Percentiles rank a stretch among this genome's conserved stretches.
Evolutionary conservation across 1,140 invertebrate genomes (phyloP).

Genomic region (Aphis craccivora): DNA sequence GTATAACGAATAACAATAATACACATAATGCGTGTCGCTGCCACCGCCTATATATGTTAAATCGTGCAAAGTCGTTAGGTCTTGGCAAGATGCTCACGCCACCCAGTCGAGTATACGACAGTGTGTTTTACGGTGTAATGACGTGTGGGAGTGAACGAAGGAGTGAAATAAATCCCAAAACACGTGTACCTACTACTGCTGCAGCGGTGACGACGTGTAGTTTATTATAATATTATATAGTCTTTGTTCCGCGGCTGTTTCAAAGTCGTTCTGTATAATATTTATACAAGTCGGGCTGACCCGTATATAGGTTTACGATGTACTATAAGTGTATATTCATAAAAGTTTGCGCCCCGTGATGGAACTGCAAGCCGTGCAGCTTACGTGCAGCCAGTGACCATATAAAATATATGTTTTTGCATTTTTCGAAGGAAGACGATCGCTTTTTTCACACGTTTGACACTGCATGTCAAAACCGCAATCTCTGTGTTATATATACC

Average conservation of each 20-base stretch:
- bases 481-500: neutral
- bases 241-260: neutral
- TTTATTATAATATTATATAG: neutral
- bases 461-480: neutral
- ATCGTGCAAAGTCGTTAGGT: neutral
- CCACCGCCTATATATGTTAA: neutral
- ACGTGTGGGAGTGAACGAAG: neutral
- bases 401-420: too few relatives aligned
- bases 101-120: neutral
- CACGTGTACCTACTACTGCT: neutral
- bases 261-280: neutral
- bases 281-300: too few relatives aligned
- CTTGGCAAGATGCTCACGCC: too few relatives aligned
- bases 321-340: neutral
- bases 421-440: neutral
- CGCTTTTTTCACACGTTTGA: neutral
- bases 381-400: neutral
- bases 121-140: neutral
- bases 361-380: neutral
- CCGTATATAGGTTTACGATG: neutral
- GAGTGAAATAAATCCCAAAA: neutral
- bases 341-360: neutral
- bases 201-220: neutral
- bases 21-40: neutral
- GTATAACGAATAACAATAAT: neutral